These are phyloP conservation scores for Phalloptychus januarius DNA, from an alignment of 2,797 vertebrate genomes.

Conservation along the genomic window DNA sequence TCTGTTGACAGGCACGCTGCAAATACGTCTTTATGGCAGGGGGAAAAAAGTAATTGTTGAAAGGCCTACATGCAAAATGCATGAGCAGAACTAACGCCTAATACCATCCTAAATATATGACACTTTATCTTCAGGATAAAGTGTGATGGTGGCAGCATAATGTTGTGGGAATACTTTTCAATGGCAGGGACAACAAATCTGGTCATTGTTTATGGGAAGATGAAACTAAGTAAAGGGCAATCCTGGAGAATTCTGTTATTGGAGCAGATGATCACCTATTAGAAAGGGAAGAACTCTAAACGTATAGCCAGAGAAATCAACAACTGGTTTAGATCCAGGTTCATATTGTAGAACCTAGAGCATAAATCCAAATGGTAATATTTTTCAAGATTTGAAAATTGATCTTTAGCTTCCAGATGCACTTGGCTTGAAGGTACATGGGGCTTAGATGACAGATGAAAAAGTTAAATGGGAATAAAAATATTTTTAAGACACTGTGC, in stretches of 20 bases:
- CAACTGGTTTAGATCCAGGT: neutral
- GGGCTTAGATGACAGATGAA: neutral
- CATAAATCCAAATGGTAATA: neutral
- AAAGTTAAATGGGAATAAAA: neutral
- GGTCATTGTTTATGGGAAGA: too few species aligned
- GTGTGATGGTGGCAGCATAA: too few species aligned
- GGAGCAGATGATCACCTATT: too few species aligned
- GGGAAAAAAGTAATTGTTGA: neutral
- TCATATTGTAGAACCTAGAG: neutral
- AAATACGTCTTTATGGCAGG: too few species aligned
- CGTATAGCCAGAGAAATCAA: neutral
- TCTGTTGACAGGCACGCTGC: too few species aligned
- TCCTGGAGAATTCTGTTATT: too few species aligned
- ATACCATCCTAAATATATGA: neutral
- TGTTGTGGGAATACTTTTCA: neutral
- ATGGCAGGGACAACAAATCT: too few species aligned
- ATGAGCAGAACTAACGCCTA: too few species aligned
- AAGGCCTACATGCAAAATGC: neutral
- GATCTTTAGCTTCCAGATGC: neutral
- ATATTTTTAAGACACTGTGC: neutral
- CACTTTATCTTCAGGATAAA: neutral
- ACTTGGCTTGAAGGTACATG: too few species aligned
- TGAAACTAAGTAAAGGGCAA: too few species aligned
- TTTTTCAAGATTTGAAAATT: neutral
- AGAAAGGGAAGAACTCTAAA: neutral